A percentile compares a stretch with the other conserved stretches of the same genome.
These are phyloP conservation scores for Eretmochelys imbricata DNA, from an alignment of 2,113 vertebrate species.

Conservation along the genomic window DNA sequence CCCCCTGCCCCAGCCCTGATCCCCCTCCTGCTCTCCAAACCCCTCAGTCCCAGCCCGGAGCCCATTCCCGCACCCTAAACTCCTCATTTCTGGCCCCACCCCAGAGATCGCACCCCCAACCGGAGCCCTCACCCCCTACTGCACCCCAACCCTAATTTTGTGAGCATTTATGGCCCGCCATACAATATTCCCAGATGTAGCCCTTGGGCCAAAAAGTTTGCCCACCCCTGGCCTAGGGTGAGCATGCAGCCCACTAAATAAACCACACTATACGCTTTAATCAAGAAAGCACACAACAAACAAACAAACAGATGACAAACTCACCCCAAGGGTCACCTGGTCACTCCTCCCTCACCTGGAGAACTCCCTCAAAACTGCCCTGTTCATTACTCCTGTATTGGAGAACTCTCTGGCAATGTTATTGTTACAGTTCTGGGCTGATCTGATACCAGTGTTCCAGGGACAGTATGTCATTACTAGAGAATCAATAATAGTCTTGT, in stretches of 20 bases:
- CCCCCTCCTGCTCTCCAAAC: too few relatives aligned
- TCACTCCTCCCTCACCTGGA: neutral
- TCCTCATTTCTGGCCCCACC: too few relatives aligned
- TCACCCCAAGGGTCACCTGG: neutral
- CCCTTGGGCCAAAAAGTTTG: too few relatives aligned
- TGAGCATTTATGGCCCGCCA: too few relatives aligned
- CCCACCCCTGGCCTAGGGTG: too few relatives aligned
- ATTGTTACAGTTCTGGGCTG: neutral
- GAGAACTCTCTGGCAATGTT: neutral
- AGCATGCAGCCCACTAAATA: neutral
- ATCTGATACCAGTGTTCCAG: rapidly evolving
- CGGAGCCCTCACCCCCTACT: too few relatives aligned
- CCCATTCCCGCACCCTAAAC: too few relatives aligned
- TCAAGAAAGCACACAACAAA: neutral
- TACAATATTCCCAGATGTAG: too few relatives aligned
- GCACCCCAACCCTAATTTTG: too few relatives aligned
- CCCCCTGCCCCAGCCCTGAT: too few relatives aligned
- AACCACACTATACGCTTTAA: neutral
- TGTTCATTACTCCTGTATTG: neutral
- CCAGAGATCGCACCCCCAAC: too few relatives aligned
- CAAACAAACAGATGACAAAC: neutral
- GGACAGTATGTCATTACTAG: neutral
- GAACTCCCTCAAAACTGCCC: neutral
- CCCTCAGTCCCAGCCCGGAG: too few relatives aligned
- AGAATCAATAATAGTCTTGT: neutral